phyloP scores from a whole-genome alignment of 2,888 invertebrate genomes.

The Caradrina clavipalpis region DNA sequence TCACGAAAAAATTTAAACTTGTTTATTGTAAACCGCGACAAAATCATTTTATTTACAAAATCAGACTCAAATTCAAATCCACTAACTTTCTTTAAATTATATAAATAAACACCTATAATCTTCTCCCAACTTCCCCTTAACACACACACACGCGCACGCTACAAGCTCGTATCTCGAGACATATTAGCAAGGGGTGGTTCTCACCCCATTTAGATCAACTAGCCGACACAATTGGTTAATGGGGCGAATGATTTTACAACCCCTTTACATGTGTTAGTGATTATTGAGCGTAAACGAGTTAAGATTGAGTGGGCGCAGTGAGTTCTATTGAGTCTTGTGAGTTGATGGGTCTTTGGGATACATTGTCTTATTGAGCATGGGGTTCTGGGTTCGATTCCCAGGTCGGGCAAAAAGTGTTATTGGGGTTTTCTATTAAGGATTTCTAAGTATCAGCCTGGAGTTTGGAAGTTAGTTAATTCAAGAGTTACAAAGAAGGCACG shows the following conservation, averaged over 20 bases:
- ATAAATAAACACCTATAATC: neutral
- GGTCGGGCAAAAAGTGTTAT: too few relatives aligned
- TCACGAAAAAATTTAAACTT: too few relatives aligned
- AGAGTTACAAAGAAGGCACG: too few relatives aligned
- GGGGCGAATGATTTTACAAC: constrained; percentile 54
- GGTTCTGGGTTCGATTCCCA: too few relatives aligned
- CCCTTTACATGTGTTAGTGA: constrained; percentile 52
- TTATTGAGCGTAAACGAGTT: constrained; percentile 38
- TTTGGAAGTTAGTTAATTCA: too few relatives aligned
- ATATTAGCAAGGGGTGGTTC: constrained; percentile 55
- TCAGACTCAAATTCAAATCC: too few relatives aligned
- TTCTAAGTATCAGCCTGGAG: too few relatives aligned
- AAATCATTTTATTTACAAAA: too few relatives aligned
- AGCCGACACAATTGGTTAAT: constrained; percentile 64
- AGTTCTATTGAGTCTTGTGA: constrained; percentile 14
- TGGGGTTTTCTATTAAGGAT: too few relatives aligned
- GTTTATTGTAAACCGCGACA: too few relatives aligned
- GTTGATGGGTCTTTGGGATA: neutral
- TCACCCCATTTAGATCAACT: constrained; percentile 61
- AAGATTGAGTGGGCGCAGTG: constrained; percentile 16
- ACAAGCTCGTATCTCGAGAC: constrained; percentile 43
- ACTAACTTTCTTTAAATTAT: neutral
- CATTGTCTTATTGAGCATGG: too few relatives aligned
- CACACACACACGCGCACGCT: constrained; percentile 41
- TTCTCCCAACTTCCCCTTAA: constrained; percentile 48